Evolutionary conservation across 2,797 vertebrate species (phyloP), one percentile per base, ranked within the genome.

Genomic region (Acanthurus leucopareius): DNA sequence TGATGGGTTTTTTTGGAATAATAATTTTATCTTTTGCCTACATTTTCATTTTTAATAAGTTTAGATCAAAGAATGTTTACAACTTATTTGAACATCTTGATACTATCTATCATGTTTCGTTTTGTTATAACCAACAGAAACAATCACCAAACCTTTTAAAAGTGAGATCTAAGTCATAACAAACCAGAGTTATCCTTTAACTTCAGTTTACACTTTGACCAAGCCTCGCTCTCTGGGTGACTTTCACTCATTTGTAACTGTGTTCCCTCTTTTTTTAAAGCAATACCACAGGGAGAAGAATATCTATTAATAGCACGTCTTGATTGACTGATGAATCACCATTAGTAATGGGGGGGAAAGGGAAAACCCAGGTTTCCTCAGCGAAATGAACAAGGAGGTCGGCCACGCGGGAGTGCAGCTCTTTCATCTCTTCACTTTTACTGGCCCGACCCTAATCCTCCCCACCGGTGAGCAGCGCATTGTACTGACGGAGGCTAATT

Each of bases 401-500:
- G 89, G 80, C 67, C 81, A 63, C 80, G 76, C 32, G n/a, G 89
- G 88, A 89, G 73, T 68, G 61, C 57, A 10, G 64, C 75, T 53
- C 88, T 92, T 93, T 93, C 88, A 93, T 93, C 86, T 90, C 86
- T 54, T 87, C 86, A 88, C 89, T 93, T 89, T 85, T 81, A 86
- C 90, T 80, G 80, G 74, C 75, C 86, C 82, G 68, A 81, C 88
- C 85, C 83, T 54, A 86, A 73, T 83, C 86, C 89, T 79, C 84
- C 81, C 73, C 54, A 40, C 71, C 49, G 71, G 62, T 38, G 35
- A 83, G 81, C 77, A 48, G 73, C 87, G 70, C 92, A 93, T 94
- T 95, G 92, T 94, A 93, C 86, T 83, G 77, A 72, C 68, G 28
- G 69, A 78, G 86, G 84, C 93, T 95, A 93, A 95, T 93, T 91